Evolutionary conservation across 2,888 invertebrate species (phyloP).

Genomic region (Nipponacmea schrenckii): DNA sequence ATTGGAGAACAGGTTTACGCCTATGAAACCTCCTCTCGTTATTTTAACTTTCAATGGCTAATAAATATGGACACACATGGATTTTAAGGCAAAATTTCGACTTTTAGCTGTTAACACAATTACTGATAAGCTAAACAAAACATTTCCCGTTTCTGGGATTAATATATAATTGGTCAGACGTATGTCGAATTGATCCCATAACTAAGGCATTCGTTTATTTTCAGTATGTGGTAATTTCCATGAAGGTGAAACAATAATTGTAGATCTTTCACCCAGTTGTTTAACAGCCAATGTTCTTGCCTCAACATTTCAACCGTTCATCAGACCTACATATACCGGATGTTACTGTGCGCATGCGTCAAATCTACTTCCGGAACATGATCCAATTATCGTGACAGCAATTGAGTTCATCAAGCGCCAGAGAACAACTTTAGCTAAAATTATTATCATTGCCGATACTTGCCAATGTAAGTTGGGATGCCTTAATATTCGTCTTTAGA

Average conservation of each 20-base stretch:
- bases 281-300: not conserved
- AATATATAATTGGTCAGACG: no score
- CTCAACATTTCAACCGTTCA: not conserved
- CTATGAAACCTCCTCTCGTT: no score
- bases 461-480: not conserved
- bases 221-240: not conserved
- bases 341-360: not conserved
- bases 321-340: not conserved
- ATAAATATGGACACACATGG: no score
- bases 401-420: not conserved
- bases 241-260: not conserved
- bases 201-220: no score
- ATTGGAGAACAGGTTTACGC: no score
- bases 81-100: no score
- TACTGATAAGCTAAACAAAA: no score
- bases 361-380: not conserved
- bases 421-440: not conserved
- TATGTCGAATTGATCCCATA: no score
- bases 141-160: no score
- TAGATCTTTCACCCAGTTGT: not conserved
- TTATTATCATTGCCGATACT: not conserved
- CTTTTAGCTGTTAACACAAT: no score
- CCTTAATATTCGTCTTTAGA: no score
- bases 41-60: no score
- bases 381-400: not conserved